These are phyloP conservation scores for Erythrocebus patas DNA, from an alignment of 2,113 vertebrate species.

Conservation along the genomic window DNA sequence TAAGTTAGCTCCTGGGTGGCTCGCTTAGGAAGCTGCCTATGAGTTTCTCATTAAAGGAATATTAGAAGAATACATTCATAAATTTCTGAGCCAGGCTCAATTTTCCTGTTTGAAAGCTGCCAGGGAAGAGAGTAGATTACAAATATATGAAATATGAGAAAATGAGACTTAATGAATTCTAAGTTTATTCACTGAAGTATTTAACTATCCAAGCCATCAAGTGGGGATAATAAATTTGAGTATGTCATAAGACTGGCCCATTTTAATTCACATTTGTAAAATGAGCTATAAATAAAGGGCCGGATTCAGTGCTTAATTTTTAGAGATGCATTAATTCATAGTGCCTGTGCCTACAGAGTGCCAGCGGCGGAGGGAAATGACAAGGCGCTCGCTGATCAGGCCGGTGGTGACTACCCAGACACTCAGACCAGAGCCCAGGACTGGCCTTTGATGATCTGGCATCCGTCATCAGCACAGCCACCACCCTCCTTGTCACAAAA, in stretches of 20 bases:
- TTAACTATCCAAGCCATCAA: slow-evolving; percentile 75
- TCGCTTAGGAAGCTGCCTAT: slow-evolving; percentile 66
- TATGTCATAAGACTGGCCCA: slow-evolving; percentile 72
- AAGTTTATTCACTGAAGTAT: slow-evolving; percentile 72
- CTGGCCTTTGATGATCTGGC: not conserved
- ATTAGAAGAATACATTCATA: slow-evolving; percentile 69
- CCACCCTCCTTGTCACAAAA: not conserved
- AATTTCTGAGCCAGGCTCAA: slow-evolving; percentile 79
- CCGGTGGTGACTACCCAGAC: not conserved
- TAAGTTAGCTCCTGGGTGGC: slow-evolving; percentile 64
- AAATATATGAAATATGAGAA: slow-evolving; percentile 79
- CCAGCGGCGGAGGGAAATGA: not conserved
- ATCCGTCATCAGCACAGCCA: not conserved
- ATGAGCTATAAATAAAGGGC: slow-evolving; percentile 71
- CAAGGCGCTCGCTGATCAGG: not conserved
- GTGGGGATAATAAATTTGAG: slow-evolving; percentile 79
- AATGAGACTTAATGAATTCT: slow-evolving; percentile 81
- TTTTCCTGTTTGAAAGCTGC: slow-evolving; percentile 79
- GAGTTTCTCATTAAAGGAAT: slow-evolving; percentile 78
- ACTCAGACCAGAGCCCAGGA: not conserved
- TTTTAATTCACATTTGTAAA: slow-evolving; percentile 82
- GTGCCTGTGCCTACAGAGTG: not conserved
- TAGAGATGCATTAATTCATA: slow-evolving; percentile 51
- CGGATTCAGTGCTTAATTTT: slow-evolving; percentile 62
- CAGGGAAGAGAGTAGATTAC: slow-evolving; percentile 69